Base-by-base conservation (phyloP, 2,888 invertebrate genomes). In the Caradrina kadenii region DNA sequence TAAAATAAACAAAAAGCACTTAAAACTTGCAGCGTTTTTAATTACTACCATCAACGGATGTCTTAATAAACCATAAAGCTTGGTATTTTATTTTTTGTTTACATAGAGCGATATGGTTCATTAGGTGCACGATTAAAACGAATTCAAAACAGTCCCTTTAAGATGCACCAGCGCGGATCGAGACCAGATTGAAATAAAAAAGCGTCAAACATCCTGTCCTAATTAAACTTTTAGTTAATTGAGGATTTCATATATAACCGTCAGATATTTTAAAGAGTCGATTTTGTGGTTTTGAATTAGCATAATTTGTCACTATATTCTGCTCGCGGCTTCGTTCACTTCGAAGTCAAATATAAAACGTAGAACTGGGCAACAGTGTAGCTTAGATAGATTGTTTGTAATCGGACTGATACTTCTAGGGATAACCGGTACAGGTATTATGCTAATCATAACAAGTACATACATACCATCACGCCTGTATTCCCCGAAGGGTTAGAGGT, bases 21-120 rank as follows among this genome's bases (percentile, higher is more conserved):
- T 11, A 8, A 53, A 53, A 49, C 58, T 65, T 66, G 68, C 65
- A 66, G 58, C 66, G n/a, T 83, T 83, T n/a, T 83, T 85, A 85
- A 85, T 83, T 83, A 80, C 63, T 17, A 60, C 73, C 72, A 85
- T 80, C 80, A 80, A 73, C 83, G 85, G 86, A 87, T 87, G 81
- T 75, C 69, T 69, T 84, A 85, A 85, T 82, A 74, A 60, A 76
- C 82, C 85, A 66, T 84, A 74, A 81, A 86, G 42, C 73, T 75
- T 75, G 58, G 81, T 69, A 75, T 60, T 78, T 68, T 71, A 79
- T 76, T 84, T 85, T 85, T 84, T 84, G 81, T 83, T 85, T 93
- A 89, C 91, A 87, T 87, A 90, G 86, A 87, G 80, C 86, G 88
- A 88, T 86, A 89, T 85, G 91, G 86, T 91, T 93, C 92, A 93